phyloP scores from a whole-genome alignment of 2,797 vertebrate genomes.

The Danio kyathit region DNA sequence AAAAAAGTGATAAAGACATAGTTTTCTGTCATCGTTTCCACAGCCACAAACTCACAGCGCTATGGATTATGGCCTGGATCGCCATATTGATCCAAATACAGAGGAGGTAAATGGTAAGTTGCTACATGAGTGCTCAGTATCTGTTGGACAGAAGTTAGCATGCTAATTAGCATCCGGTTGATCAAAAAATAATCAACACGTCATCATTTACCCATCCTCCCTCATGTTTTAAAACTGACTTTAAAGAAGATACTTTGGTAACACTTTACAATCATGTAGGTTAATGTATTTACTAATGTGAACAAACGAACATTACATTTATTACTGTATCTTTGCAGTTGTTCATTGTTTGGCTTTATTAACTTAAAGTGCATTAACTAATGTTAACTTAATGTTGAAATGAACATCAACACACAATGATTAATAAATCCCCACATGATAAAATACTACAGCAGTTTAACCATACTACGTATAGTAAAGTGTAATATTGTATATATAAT shows the following conservation, averaged over 20 bases:
- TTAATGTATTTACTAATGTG: too few relatives aligned
- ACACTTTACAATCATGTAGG: too few relatives aligned
- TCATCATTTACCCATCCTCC: neutral
- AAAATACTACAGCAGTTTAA: too few relatives aligned
- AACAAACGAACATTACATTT: too few relatives aligned
- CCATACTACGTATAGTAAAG: too few relatives aligned
- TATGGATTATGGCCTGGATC: constrained; percentile 86
- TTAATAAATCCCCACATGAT: too few relatives aligned
- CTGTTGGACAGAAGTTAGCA: neutral
- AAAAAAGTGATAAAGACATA: neutral
- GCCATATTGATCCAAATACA: constrained; percentile 84
- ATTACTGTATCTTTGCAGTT: too few relatives aligned
- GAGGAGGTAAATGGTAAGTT: constrained; percentile 93
- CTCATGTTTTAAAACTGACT: neutral
- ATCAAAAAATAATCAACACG: neutral
- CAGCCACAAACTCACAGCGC: constrained; percentile 85
- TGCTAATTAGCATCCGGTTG: neutral
- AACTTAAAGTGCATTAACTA: too few relatives aligned
- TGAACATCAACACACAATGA: too few relatives aligned
- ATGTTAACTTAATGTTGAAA: too few relatives aligned
- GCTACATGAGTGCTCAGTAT: neutral
- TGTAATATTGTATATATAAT: too few relatives aligned
- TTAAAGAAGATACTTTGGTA: neutral
- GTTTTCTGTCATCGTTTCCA: constrained; percentile 35
- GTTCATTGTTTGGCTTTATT: too few relatives aligned